Evolutionary conservation across 2,888 invertebrate species (phyloP), one percentile per base, ranked within the genome.

Genomic region (Sphaerophoria taeniata): DNA sequence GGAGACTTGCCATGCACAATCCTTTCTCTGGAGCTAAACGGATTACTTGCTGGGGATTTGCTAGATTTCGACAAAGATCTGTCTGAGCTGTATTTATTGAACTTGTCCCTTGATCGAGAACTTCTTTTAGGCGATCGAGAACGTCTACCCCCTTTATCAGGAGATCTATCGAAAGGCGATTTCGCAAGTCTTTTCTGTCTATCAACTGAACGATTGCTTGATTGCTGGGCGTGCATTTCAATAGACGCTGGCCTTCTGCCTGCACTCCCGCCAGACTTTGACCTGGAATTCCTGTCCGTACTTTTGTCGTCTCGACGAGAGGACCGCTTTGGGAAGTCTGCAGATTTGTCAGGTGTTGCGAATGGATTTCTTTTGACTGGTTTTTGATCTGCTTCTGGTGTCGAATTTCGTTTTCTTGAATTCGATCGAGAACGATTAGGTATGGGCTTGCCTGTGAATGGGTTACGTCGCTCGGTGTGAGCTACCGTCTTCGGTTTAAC

Each of bases 331-430:
- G 24, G 9, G 5, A 11, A 39, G 3, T 76, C 71, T 3, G 47
- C 34, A 14, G 73, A 77, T 16, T 16, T 69, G 11, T 83, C 73
- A 0, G 74, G 78, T 2, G 31, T n/a, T 12, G 58, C 24, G 4
- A 83, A 83, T 9, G 83, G 78, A 31, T 83, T 73, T 24, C 73
- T 56, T 60, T 71, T 78, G 24, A 24, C 24, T 2, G 24, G 24
- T 24, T 24, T 24, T 2, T 24, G 24, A 24, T 24, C 24, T 24
- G 24, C 24, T 36, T 83, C 83, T 7, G 53, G 43, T 2, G 70
- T 55, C 3, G 39, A 12, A 7, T 36, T 14, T n/a, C 36, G 51
- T 51, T 51, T 67, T 16, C 51, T 67, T n/a, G 65, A 51, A 12
- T 7, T 39, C 6, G 65, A 67, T 24, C 36, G 34, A 12, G 51